These are phyloP conservation scores for Apostichopus japonicus DNA, from an alignment of 35 echinoderm and acorn worm species.

Conservation along the genomic window DNA sequence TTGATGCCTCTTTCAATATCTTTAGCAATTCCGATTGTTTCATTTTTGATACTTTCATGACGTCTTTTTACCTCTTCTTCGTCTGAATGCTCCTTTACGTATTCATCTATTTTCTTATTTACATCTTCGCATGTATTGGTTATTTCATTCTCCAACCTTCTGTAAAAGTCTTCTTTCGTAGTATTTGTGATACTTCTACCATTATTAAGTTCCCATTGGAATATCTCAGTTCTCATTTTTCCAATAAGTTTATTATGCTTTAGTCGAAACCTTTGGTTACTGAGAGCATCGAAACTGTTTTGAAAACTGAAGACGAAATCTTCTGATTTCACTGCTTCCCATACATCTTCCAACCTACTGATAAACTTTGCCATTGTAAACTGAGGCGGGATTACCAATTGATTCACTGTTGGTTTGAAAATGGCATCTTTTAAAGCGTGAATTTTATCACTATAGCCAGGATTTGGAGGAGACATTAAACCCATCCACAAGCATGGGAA, in stretches of 20 bases:
- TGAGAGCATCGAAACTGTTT: slow-evolving; percentile 34
- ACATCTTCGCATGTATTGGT: neutral
- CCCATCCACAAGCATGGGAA: slow-evolving; percentile 39
- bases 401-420: neutral
- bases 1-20: neutral
- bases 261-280: slow-evolving; percentile 29
- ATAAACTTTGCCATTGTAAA: slow-evolving; percentile 16
- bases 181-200: neutral
- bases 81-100: neutral
- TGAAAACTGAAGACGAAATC: slow-evolving; percentile 63
- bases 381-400: neutral
- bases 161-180: too few species aligned
- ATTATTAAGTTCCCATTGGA: neutral
- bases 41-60: neutral
- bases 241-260: slow-evolving; percentile 22
- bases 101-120: neutral
- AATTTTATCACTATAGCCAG: slow-evolving; percentile 3
- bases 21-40: neutral
- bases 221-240: neutral
- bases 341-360: slow-evolving; percentile 29
- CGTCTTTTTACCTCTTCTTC: slow-evolving; percentile 14
- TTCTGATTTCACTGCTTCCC: slow-evolving; percentile 47
- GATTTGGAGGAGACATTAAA: slow-evolving; percentile 29
- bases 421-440: neutral
- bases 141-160: neutral